phyloP scores from a whole-genome alignment of 2,797 vertebrate species.

The Pseudocheirus occidentalis region DNA sequence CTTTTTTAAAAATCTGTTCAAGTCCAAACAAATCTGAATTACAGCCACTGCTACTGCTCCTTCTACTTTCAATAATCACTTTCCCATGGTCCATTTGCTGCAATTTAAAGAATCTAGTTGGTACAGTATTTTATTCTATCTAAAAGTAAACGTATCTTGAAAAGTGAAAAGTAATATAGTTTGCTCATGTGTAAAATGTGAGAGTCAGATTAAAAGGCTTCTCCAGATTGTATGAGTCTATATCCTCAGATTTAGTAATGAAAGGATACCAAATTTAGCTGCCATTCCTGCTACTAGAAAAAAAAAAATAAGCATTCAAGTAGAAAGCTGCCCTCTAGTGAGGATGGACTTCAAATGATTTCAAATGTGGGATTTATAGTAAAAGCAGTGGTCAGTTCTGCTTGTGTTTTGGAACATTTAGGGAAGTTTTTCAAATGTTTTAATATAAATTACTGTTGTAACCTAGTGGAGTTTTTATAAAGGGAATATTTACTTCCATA shows the following conservation, averaged over 20 bases:
- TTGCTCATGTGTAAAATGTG: neutral
- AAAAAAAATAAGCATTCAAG: neutral
- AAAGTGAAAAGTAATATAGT: neutral
- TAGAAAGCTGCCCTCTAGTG: slow-evolving; percentile 29
- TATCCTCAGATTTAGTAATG: neutral
- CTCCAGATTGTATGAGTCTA: neutral
- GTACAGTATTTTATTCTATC: neutral
- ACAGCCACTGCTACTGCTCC: neutral
- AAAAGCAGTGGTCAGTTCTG: neutral
- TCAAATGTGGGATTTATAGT: neutral
- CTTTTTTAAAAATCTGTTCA: neutral
- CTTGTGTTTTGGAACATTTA: slow-evolving; percentile 19
- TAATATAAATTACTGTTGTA: neutral
- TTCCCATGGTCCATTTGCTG: neutral
- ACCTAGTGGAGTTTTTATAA: neutral
- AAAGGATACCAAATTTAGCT: neutral
- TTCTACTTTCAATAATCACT: neutral
- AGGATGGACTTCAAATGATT: neutral
- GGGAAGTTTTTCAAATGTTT: slow-evolving; percentile 24
- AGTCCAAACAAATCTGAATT: neutral
- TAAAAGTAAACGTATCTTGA: neutral
- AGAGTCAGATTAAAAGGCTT: neutral
- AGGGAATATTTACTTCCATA: neutral
- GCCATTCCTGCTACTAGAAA: neutral
- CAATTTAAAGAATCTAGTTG: neutral